Conservation (phyloP, 2,888 invertebrate genomes). For the Dendrolimus pini region DNA sequence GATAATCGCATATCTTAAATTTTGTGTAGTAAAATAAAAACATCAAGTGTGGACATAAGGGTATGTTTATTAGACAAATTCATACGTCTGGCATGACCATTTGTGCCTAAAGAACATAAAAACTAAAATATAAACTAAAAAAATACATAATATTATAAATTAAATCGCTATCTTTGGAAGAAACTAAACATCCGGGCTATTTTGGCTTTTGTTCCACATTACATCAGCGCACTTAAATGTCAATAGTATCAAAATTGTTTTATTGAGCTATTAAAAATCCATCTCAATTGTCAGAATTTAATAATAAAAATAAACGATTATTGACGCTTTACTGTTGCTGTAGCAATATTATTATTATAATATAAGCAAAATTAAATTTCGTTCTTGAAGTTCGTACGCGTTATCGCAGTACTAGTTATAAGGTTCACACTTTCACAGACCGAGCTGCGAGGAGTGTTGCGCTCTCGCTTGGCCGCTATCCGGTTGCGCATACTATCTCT, state of each 20-base stretch:
- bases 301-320: no score
- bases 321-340: no score
- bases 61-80: conserved; percentile 75
- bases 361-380: no score
- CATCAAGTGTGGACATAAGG: conserved; percentile 58
- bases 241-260: conserved; percentile 14
- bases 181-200: conserved; percentile 56
- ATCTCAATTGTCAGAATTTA: conserved; percentile 6
- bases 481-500: no score
- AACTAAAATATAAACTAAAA: conserved; percentile 39
- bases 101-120: conserved; percentile 32
- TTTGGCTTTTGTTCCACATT: conserved; percentile 17
- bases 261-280: conserved; percentile 1
- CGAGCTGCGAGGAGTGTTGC: no score
- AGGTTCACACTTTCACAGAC: no score
- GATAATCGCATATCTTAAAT: no score
- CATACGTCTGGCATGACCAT: conserved; percentile 49
- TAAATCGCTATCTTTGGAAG: conserved; percentile 73
- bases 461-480: no score
- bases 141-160: conserved; percentile 40
- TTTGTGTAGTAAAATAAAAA: conserved; percentile 19
- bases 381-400: no score
- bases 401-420: no score
- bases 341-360: no score
- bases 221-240: conserved; percentile 38